Evolutionary conservation across 2,113 vertebrate species (phyloP), one percentile per base, ranked within the genome.

Genomic region (Sarotherodon lohbergeri): DNA sequence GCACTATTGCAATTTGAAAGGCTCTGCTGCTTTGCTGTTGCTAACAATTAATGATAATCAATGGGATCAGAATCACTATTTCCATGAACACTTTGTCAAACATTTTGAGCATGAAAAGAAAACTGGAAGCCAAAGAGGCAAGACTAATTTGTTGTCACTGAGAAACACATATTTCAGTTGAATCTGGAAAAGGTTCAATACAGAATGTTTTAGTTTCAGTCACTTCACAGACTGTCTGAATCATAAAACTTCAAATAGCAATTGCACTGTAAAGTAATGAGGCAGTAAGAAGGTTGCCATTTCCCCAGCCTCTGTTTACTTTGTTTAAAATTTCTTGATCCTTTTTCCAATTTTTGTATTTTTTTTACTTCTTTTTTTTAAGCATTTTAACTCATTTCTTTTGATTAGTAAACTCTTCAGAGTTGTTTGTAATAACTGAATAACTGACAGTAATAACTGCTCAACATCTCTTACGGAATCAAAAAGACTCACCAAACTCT

Each of bases 11-110:
- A 90, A 56, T 89, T 89, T 90, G 52, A 90, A 88, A 91, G 36
- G 89, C 81, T 86, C 85, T 86, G 81, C 71, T 82, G 82, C 76
- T 90, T 91, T 90, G 73, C 81, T 89, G 81, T 54, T 76, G 43
- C 54, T 16, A 76, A 83, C 56, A 90, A 82, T 91, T 87, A 90
- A 89, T 90, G 82, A 80, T 73, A 86, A 92, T 48, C 73, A 43
- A 41, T 80, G 63, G 7, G 4, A 86, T 81, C 68, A 76, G 48
- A 88, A 93, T 91, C 88, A 63, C 76, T 22, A 7, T 91, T 82
- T 83, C 78, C 54, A 89, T 54, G 83, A 86, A 81, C 68, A 88
- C 86, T 91, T 90, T 76, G 81, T 85, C 90, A 83, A 85, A 90
- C 86, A 83, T 85, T 82, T 92, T 73, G 59, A 85, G 86, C 78